Base-by-base conservation (phyloP, 2,113 vertebrate genomes). In the Sinocyclocheilus anshuiensis region DNA sequence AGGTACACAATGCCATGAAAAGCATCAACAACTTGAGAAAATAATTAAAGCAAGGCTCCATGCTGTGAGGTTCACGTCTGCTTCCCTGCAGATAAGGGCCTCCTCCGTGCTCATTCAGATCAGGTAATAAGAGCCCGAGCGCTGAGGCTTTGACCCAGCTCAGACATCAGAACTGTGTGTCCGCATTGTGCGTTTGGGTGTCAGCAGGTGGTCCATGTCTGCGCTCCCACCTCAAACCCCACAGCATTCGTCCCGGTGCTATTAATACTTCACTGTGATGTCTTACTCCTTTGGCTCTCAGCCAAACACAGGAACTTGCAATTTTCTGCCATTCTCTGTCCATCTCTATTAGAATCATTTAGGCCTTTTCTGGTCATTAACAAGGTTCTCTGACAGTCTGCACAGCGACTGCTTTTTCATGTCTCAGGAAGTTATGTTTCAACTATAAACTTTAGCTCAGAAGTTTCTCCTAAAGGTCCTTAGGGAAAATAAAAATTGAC, bases 31-130 rank as follows among this genome's bases (percentile, higher is more conserved):
- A 77, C 83, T 57, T 77, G 83, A 86, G 55, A 77, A 59, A 87
- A 89, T 87, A 89, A 89, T 76, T 82, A 65, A 83, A 87, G 79
- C 33, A 6, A 65, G 63, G 53, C 88, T 59, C 55, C 88, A 79
- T 69, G 79, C 80, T 86, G 88, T 84, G 86, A 87, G 59, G 57
- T 77, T 81, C 57, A 39, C 53, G 83, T 80, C 87, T 89, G 89
- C 76, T 89, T 89, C 77, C 87, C 89, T 48, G 45, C 81, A 81
- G 89, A 90, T 86, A 90, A 89, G 89, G 20, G 39, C 24, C 81
- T 85, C 88, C 77, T 87, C 80, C 78, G 61, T 61, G 24, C 50
- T 42, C 20, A 72, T 55, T 50, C 53, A 72, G 45, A 61, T 24
- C 63, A 74, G 50, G 78, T 33, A 71, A 71, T 55, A 36, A 65